A percentile compares a stretch with the other conserved stretches of the same genome.
These are phyloP conservation scores for Cairina moschata DNA, from an alignment of 2,113 vertebrate genomes.

Conservation along the genomic window DNA sequence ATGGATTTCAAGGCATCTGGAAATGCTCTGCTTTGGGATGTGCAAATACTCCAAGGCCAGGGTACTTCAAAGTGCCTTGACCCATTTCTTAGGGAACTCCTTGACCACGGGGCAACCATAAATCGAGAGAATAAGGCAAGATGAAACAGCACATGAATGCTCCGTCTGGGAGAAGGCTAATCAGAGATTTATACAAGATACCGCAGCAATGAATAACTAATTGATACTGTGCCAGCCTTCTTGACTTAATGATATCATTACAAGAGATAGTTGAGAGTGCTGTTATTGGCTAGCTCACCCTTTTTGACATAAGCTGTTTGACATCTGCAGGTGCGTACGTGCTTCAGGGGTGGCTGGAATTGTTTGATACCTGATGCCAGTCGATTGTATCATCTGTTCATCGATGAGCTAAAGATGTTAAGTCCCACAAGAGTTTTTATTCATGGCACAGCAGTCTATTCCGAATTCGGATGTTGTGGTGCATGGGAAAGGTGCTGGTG, in stretches of 20 bases:
- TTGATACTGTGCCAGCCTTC: not conserved
- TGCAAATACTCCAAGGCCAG: not conserved
- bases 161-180: not conserved
- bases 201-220: not conserved
- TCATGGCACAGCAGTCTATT: not conserved
- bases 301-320: not conserved
- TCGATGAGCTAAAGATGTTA: constrained; percentile 11
- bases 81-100: not conserved
- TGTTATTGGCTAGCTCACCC: not conserved
- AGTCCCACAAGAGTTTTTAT: not conserved
- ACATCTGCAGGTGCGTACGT: not conserved
- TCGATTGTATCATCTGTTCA: not conserved
- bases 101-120: not conserved
- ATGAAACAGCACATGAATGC: not conserved
- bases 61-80: constrained; percentile 9
- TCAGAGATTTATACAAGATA: constrained; percentile 7
- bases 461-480: not conserved
- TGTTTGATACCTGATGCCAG: not conserved
- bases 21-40: not conserved
- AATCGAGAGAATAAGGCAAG: not conserved
- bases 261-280: not conserved
- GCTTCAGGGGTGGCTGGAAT: not conserved
- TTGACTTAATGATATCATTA: not conserved
- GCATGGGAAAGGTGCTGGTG: not conserved
- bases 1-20: constrained; percentile 16